These are phyloP conservation scores for Formica exsecta DNA, from an alignment of 1,140 invertebrate genomes.

Conservation along the genomic window DNA sequence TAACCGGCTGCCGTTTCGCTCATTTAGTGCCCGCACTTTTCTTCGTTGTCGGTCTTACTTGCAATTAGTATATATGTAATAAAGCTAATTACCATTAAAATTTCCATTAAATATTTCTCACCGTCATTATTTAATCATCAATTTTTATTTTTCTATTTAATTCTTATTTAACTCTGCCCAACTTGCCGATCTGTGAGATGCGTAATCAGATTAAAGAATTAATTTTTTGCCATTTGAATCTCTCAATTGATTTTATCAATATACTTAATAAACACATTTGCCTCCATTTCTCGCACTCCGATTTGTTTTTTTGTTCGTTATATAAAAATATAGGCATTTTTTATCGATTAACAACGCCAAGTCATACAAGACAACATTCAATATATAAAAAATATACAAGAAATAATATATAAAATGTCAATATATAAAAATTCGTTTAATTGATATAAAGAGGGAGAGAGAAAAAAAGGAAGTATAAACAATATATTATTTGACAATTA, in stretches of 20 bases:
- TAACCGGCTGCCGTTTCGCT: slow-evolving; percentile 6
- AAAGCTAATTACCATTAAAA: neutral
- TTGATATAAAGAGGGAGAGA: neutral
- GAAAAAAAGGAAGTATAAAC: neutral
- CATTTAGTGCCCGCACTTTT: neutral
- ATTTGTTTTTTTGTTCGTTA: neutral
- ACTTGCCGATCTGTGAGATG: neutral
- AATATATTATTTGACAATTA: neutral
- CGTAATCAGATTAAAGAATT: neutral
- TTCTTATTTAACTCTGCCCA: neutral
- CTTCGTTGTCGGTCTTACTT: neutral
- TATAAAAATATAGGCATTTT: neutral
- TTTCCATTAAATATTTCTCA: neutral
- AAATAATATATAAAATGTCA: neutral
- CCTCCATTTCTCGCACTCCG: neutral
- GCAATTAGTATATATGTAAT: neutral
- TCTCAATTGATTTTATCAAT: neutral
- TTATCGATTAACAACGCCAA: neutral
- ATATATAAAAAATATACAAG: neutral
- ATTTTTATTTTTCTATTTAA: slow-evolving; percentile 24
- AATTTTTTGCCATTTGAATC: neutral
- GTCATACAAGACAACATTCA: too few relatives aligned
- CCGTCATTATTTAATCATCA: neutral
- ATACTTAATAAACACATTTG: neutral
- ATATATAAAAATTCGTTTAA: slow-evolving; percentile 13